These are phyloP conservation scores for Epinephelus malabaricus DNA, from an alignment of 2,797 vertebrate species.

Conservation along the genomic window DNA sequence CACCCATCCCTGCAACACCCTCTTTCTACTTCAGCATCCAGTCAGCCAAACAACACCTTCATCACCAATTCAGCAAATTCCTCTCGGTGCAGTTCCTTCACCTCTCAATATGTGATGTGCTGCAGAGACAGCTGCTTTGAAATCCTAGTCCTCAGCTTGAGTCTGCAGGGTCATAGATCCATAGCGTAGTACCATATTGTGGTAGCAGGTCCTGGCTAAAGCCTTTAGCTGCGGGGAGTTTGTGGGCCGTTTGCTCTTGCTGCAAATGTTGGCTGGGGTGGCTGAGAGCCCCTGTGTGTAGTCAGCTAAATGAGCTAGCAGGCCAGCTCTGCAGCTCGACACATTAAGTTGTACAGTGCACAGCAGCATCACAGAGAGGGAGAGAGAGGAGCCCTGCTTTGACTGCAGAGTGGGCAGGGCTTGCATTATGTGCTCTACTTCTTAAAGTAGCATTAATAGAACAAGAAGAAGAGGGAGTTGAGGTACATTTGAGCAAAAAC, in stretches of 20 bases:
- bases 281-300: constrained; percentile 50
- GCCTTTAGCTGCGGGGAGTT: constrained; percentile 25
- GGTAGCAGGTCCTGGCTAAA: constrained; percentile 45
- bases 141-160: constrained; percentile 50
- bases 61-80: constrained; percentile 57
- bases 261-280: constrained; percentile 36
- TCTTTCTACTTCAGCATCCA: constrained; percentile 12
- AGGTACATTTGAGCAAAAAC: constrained; percentile 4
- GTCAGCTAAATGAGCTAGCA: constrained; percentile 72
- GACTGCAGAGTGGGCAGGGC: constrained; percentile 79
- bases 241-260: constrained; percentile 28
- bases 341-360: constrained; percentile 55
- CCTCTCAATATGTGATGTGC: constrained; percentile 55
- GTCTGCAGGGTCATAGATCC: constrained; percentile 39
- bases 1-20: background rate
- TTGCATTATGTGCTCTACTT: constrained; percentile 41
- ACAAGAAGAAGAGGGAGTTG: background rate
- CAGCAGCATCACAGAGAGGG: constrained; percentile 54
- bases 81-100: constrained; percentile 56
- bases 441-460: constrained; percentile 68
- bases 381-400: constrained; percentile 31
- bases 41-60: constrained; percentile 56
- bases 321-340: constrained; percentile 64
- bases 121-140: constrained; percentile 55
- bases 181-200: constrained; percentile 1